phyloP scores from a whole-genome alignment of 2,113 vertebrate species.

The Potamarius usumacintae region DNA sequence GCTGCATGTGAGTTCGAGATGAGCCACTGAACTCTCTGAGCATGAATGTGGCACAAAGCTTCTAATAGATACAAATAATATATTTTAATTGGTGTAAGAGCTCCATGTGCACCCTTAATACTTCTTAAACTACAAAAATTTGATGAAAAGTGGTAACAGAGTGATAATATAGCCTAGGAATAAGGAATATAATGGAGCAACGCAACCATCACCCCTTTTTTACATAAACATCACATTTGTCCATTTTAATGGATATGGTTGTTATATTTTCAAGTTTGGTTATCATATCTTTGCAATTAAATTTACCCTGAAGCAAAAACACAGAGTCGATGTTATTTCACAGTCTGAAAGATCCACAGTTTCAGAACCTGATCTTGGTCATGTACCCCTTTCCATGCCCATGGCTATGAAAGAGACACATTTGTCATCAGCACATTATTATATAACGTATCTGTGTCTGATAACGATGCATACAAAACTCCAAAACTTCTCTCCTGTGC shows the following conservation, averaged over 20 bases:
- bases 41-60: too few species aligned
- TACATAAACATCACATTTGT: not conserved
- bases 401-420: not conserved
- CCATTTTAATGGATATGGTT: not conserved
- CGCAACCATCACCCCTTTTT: not conserved
- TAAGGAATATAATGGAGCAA: not conserved
- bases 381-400: not conserved
- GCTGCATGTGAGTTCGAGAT: too few species aligned
- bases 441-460: conserved; percentile 5
- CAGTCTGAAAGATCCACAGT: not conserved
- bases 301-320: not conserved
- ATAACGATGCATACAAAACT: conserved; percentile 15
- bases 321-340: not conserved
- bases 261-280: not conserved
- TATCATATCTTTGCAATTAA: not conserved
- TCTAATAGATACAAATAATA: not conserved
- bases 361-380: not conserved
- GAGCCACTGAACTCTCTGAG: too few species aligned
- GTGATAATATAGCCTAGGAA: not conserved
- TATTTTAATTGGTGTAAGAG: not conserved
- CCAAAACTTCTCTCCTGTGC: not conserved
- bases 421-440: conserved; percentile 11
- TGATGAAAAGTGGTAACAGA: not conserved
- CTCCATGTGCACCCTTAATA: not conserved
- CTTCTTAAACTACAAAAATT: not conserved